These are phyloP conservation scores for Allobates femoralis DNA, from an alignment of 2,797 vertebrate genomes.

Conservation along the genomic window DNA sequence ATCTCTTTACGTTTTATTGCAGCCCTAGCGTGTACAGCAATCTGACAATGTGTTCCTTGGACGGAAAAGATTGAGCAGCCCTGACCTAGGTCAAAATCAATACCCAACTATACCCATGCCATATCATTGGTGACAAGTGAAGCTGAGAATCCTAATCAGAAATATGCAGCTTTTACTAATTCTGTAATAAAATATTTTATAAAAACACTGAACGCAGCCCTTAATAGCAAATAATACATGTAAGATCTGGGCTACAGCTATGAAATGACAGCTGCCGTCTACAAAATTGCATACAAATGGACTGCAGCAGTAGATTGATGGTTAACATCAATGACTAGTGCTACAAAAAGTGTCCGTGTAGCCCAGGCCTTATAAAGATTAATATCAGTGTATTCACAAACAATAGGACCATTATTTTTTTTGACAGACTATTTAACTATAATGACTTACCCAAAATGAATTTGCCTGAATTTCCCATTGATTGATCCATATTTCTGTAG, in stretches of 20 bases:
- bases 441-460: slow-evolving; percentile 38
- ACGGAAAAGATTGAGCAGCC: background rate
- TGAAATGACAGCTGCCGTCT: too few species aligned
- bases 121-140: background rate
- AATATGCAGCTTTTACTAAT: background rate
- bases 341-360: too few species aligned
- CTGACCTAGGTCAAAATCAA: background rate
- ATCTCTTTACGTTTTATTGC: background rate
- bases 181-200: background rate
- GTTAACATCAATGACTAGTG: too few species aligned
- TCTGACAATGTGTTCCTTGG: background rate
- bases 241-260: too few species aligned
- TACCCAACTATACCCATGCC: background rate
- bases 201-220: background rate
- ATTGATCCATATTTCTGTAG: slow-evolving; percentile 38
- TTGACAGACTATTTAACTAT: slow-evolving; percentile 26
- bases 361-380: background rate
- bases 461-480: slow-evolving; percentile 34
- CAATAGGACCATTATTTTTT: slow-evolving; percentile 21
- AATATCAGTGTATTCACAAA: slow-evolving; percentile 1
- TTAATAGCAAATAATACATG: background rate
- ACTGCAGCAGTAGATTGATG: too few species aligned
- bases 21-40: background rate
- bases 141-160: background rate
- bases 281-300: too few species aligned